Evolutionary conservation across 2,113 vertebrate genomes (phyloP).

Genomic region (Laticauda colubrina): DNA sequence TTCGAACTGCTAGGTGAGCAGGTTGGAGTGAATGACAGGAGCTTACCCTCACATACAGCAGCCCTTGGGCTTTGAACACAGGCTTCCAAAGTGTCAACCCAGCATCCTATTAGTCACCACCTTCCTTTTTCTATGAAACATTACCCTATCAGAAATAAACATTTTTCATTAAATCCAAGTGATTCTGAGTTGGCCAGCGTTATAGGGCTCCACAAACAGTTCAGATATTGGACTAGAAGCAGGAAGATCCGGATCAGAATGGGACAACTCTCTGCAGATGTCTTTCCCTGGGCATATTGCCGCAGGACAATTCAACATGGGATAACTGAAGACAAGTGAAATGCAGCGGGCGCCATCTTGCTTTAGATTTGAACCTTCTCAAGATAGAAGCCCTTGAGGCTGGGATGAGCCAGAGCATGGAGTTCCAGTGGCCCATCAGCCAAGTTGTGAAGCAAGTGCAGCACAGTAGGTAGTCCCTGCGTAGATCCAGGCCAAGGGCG

Average conservation of each 20-base stretch:
- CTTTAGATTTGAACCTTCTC: background rate
- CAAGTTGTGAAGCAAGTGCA: background rate
- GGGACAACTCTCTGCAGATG: background rate
- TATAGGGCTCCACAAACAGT: background rate
- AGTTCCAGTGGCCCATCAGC: background rate
- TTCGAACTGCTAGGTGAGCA: background rate
- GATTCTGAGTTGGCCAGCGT: background rate
- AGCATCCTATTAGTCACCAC: background rate
- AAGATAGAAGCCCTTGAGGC: background rate
- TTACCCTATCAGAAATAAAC: background rate
- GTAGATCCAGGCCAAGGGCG: background rate
- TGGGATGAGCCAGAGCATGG: too few species aligned
- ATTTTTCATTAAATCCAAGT: background rate
- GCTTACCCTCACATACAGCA: background rate
- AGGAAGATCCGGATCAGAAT: background rate
- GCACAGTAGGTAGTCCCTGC: too few species aligned
- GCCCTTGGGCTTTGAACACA: background rate
- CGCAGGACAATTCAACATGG: background rate
- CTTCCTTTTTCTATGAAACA: background rate
- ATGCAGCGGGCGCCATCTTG: background rate
- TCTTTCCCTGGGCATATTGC: background rate
- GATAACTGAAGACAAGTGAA: background rate
- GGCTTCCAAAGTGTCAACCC: background rate
- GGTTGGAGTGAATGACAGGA: background rate
- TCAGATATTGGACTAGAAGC: background rate